Percentiles rank a stretch among this genome's conserved stretches.
Evolutionary conservation across 2,797 vertebrate species (phyloP).

Genomic region (Apogon hyalosoma): DNA sequence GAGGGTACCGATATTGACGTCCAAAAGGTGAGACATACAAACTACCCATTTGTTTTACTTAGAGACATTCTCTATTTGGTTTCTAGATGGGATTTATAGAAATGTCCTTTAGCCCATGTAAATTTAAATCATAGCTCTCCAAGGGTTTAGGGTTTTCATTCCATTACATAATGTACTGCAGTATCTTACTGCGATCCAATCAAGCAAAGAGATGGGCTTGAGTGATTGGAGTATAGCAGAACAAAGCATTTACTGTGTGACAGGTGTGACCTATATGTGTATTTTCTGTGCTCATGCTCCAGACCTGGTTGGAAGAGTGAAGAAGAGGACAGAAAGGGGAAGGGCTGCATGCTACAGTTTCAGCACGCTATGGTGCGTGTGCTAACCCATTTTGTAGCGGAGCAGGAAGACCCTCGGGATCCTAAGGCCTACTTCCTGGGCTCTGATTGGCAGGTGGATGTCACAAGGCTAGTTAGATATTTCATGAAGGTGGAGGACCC

Average conservation of each 20-base stretch:
- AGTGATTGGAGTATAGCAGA: constrained; percentile 54
- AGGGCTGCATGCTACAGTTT: constrained; percentile 92
- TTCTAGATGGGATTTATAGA: constrained; percentile 36
- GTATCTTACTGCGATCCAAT: constrained; percentile 67
- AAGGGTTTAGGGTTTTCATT: constrained; percentile 58
- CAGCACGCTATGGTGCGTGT: constrained; percentile 91
- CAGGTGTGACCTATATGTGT: constrained; percentile 53
- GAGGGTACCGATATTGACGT: constrained; percentile 90
- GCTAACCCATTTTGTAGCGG: constrained; percentile 91
- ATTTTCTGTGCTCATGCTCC: constrained; percentile 39
- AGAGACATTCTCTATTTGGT: constrained; percentile 13
- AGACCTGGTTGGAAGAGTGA: constrained; percentile 91
- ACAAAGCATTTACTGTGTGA: constrained; percentile 48
- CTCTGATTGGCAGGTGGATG: constrained; percentile 94
- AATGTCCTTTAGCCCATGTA: constrained; percentile 3
- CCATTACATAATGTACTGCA: constrained; percentile 61
- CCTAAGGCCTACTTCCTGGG: constrained; percentile 88
- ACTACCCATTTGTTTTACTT: constrained; percentile 1
- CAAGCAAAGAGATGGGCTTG: constrained; percentile 56
- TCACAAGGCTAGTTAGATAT: constrained; percentile 89
- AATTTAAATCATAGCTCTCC: constrained; percentile 51
- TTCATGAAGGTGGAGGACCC: constrained; percentile 95
- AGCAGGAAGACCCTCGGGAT: constrained; percentile 82
- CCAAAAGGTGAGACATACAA: constrained; percentile 76
- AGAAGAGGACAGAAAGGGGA: constrained; percentile 88